Conservation (phyloP, 1,140 invertebrate genomes). For the Drosophila sulfurigaster region DNA sequence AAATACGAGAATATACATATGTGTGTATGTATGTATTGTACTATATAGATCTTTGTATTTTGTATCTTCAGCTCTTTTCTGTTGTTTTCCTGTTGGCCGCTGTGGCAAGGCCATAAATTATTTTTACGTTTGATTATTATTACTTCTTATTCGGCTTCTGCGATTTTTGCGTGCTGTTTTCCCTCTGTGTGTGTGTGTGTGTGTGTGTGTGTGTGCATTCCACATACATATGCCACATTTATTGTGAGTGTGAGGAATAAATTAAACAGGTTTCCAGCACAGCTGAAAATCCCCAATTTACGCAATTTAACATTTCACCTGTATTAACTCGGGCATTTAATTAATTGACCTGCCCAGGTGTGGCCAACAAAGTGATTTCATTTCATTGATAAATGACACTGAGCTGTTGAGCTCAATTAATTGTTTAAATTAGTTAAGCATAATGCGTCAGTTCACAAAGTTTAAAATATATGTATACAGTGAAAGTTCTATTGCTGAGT, state of each 20-base stretch:
- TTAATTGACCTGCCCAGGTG: conserved; percentile 33
- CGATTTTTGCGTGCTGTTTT: conserved; percentile 42
- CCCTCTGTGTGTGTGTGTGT: not conserved
- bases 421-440: not conserved
- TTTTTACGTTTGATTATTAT: conserved; percentile 82
- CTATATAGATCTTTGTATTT: not conserved
- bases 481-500: too few species aligned
- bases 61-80: conserved; percentile 20
- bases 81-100: conserved; percentile 27
- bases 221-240: conserved; percentile 42
- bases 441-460: not conserved
- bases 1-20: not conserved
- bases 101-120: conserved; percentile 73
- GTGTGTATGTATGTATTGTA: not conserved
- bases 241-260: conserved; percentile 76
- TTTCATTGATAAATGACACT: conserved; percentile 16
- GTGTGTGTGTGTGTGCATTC: conserved; percentile 10
- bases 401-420: not conserved
- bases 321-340: conserved; percentile 19
- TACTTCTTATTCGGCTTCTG: conserved; percentile 61
- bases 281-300: not conserved
- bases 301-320: conserved; percentile 17
- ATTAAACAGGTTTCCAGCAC: conserved; percentile 64
- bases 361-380: not conserved
- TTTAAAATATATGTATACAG: too few species aligned